A percentile compares a stretch with the other conserved stretches of the same genome.
These are phyloP conservation scores for Drosophila repletoides DNA, from an alignment of 1,140 invertebrate genomes.

Conservation along the genomic window DNA sequence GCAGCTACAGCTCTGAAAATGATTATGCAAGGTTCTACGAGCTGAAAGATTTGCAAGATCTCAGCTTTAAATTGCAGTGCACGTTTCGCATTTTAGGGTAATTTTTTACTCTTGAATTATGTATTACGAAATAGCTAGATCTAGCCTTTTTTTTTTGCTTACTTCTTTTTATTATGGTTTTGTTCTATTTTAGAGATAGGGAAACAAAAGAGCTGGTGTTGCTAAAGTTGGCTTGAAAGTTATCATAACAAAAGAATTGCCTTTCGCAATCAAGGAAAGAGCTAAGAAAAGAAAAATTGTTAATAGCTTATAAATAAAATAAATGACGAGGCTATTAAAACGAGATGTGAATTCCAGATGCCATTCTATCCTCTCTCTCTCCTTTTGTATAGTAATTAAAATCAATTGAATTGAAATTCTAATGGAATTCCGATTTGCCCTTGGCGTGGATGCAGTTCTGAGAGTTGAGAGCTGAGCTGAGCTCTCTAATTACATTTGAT, in stretches of 20 bases:
- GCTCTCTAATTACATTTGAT: constrained; percentile 65
- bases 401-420: constrained; percentile 29
- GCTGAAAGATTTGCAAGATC: constrained; percentile 5
- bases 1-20: background rate
- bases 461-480: no score
- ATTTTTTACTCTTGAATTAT: constrained; percentile 13
- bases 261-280: constrained; percentile 21
- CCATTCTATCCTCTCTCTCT: constrained; percentile 6
- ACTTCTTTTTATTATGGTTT: background rate
- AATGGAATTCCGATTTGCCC: constrained; percentile 32
- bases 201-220: constrained; percentile 20
- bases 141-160: background rate
- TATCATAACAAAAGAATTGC: constrained; percentile 44
- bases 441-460: constrained; percentile 32
- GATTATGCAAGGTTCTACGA: constrained; percentile 42
- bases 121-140: constrained; percentile 23
- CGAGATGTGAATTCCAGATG: constrained; percentile 60
- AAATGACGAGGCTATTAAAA: constrained; percentile 59
- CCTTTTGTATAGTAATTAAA: constrained; percentile 32
- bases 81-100: constrained; percentile 21
- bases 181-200: background rate
- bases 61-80: constrained; percentile 21
- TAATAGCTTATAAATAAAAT: constrained; percentile 35
- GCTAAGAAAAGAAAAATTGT: constrained; percentile 32
- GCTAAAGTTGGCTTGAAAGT: constrained; percentile 19